Evolutionary conservation across 2,797 vertebrate species (phyloP).

Genomic region (Dicrostonyx torquatus): DNA sequence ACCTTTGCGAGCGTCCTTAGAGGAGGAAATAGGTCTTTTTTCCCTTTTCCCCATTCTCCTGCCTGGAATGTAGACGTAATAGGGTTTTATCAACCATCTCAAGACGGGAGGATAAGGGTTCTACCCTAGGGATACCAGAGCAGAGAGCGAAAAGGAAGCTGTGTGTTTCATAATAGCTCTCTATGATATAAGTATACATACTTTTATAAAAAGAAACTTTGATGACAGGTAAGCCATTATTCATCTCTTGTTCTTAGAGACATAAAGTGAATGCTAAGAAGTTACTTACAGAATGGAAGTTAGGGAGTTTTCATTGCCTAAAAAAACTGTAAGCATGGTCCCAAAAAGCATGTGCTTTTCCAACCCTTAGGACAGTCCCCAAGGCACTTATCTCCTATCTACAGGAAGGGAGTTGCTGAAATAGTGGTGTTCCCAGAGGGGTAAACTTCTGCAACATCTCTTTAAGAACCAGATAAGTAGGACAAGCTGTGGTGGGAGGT

Average conservation of each 20-base stretch:
- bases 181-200: neutral
- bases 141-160: constrained; percentile 10
- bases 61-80: neutral
- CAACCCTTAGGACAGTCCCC: neutral
- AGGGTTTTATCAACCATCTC: constrained; percentile 23
- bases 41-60: constrained; percentile 3
- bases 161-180: neutral
- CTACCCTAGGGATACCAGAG: neutral
- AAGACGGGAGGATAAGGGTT: neutral
- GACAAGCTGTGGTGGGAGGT: neutral
- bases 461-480: neutral
- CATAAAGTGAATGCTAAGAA: constrained; percentile 16
- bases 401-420: constrained; percentile 21
- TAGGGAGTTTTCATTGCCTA: neutral
- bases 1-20: neutral
- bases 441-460: neutral
- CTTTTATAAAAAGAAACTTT: constrained; percentile 27
- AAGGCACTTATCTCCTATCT: neutral
- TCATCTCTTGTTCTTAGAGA: neutral
- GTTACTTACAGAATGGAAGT: neutral
- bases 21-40: neutral
- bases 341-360: neutral
- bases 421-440: neutral
- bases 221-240: neutral
- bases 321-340: constrained; percentile 11